Conservation (phyloP, 2,888 invertebrate species). For the Adela reaumurella region DNA sequence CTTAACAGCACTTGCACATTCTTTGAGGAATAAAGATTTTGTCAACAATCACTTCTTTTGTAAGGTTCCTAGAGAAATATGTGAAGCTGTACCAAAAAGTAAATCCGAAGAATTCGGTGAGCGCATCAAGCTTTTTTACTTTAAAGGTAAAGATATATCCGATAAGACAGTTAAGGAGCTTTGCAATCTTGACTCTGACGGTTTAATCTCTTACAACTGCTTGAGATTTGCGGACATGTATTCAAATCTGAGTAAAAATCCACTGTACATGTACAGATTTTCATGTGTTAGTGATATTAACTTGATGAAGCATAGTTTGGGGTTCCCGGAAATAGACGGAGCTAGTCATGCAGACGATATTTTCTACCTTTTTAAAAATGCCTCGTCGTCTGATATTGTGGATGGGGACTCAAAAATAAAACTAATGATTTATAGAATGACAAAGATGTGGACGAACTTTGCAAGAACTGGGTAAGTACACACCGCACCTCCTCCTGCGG, state of each 20-base stretch:
- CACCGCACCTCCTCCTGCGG: too few species aligned
- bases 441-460: constrained; percentile 38
- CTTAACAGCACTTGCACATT: too few species aligned
- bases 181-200: constrained; percentile 19
- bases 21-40: constrained; percentile 16
- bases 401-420: constrained; percentile 19
- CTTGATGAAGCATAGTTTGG: constrained; percentile 20
- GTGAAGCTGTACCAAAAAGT: constrained; percentile 9
- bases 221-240: constrained; percentile 22
- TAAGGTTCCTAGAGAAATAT: constrained; percentile 19
- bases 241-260: constrained; percentile 13
- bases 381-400: constrained; percentile 21
- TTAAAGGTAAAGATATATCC: constrained; percentile 14
- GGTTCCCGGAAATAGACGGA: constrained; percentile 22
- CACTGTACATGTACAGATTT: constrained; percentile 28
- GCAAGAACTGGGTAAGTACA: constrained; percentile 38
- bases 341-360: constrained; percentile 38
- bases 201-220: constrained; percentile 21
- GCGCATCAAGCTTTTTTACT: constrained; percentile 17
- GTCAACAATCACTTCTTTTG: constrained; percentile 16
- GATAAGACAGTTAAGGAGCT: constrained; percentile 12
- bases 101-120: constrained; percentile 14
- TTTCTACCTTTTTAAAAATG: constrained; percentile 30
- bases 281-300: constrained; percentile 30
- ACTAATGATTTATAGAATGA: constrained; percentile 22